These are phyloP conservation scores for Botia kubotai DNA, from an alignment of 2,797 vertebrate species.

Conservation along the genomic window DNA sequence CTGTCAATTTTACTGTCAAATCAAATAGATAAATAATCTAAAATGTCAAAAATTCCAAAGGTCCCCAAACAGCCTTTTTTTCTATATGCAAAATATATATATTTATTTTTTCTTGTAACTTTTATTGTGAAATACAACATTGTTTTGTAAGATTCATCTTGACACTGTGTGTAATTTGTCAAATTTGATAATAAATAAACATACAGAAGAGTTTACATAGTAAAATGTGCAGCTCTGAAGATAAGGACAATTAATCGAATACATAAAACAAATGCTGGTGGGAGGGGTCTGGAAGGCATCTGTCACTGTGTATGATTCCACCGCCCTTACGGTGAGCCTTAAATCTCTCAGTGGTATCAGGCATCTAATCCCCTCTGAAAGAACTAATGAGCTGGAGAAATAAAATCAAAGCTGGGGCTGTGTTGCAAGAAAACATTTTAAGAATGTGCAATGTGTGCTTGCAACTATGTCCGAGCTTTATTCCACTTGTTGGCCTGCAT, in stretches of 20 bases:
- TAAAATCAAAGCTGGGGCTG: slow-evolving; percentile 71
- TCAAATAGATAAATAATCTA: too few species aligned
- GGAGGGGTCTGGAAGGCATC: background rate
- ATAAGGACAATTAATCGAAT: background rate
- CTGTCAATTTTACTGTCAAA: background rate
- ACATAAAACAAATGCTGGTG: background rate
- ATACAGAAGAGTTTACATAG: background rate
- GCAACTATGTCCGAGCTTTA: slow-evolving; percentile 58
- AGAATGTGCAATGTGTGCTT: background rate
- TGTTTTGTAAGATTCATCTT: background rate
- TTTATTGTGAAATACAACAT: too few species aligned
- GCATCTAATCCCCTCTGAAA: slow-evolving; percentile 14
- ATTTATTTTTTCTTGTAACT: background rate
- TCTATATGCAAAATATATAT: background rate
- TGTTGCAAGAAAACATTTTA: slow-evolving; percentile 51
- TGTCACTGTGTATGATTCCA: background rate
- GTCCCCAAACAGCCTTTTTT: background rate
- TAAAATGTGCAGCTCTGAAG: slow-evolving; percentile 3
- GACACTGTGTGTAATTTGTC: background rate
- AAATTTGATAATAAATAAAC: background rate
- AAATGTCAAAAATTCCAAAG: too few species aligned
- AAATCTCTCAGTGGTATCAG: slow-evolving; percentile 2
- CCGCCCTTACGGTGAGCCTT: slow-evolving; percentile 5
- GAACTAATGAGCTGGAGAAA: slow-evolving; percentile 47
- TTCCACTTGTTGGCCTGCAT: slow-evolving; percentile 67